A percentile compares a stretch with the other conserved stretches of the same genome.
phyloP scores from a whole-genome alignment of 2,113 vertebrate species.

The Lycocorax pyrrhopterus region DNA sequence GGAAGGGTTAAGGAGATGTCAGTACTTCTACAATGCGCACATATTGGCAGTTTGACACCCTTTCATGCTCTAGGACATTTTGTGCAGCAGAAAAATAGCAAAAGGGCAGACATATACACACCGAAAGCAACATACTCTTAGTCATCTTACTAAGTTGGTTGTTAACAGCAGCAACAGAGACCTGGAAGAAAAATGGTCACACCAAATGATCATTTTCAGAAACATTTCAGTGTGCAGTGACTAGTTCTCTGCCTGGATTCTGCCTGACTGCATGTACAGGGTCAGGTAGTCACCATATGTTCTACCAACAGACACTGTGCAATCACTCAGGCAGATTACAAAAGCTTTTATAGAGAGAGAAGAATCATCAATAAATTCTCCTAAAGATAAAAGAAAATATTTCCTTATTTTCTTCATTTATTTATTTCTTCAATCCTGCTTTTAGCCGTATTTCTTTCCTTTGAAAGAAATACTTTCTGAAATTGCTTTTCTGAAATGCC shows the following conservation, averaged over 20 bases:
- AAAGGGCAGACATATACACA: not conserved
- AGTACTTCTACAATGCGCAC: not conserved
- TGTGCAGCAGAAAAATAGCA: not conserved
- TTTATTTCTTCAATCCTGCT: not conserved
- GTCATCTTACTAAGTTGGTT: slow-evolving; percentile 2
- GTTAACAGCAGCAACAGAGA: not conserved
- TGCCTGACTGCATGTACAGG: not conserved
- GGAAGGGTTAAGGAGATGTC: not conserved
- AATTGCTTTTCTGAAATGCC: not conserved
- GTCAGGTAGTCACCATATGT: not conserved
- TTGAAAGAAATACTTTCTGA: not conserved
- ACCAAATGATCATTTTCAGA: not conserved
- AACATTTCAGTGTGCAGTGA: not conserved
- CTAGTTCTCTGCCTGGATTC: not conserved
- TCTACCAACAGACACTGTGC: not conserved
- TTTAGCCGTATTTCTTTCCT: not conserved
- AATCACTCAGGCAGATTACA: not conserved
- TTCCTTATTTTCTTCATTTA: not conserved
- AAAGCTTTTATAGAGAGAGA: not conserved
- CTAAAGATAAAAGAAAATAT: not conserved
- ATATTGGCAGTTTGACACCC: not conserved
- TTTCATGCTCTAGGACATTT: not conserved
- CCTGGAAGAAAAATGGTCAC: not conserved
- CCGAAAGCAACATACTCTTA: not conserved
- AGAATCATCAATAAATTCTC: not conserved